Percentiles rank a stretch among this genome's conserved stretches.
These are phyloP conservation scores for Dynastes hyllus DNA, from an alignment of 2,888 invertebrate species.

Conservation along the genomic window DNA sequence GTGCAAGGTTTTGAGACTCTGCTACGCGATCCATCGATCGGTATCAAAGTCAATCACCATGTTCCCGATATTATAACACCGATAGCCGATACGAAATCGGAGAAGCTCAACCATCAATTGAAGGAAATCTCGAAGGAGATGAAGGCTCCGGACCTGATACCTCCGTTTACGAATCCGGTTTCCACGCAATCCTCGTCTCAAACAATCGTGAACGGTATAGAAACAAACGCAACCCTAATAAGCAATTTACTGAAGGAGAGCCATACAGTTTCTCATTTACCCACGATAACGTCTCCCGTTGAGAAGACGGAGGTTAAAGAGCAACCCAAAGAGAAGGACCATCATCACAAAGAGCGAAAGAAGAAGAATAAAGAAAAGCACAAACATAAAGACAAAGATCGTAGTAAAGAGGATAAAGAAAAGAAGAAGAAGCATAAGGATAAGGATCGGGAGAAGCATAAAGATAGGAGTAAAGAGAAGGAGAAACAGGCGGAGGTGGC, in stretches of 20 bases:
- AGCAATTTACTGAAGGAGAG: constrained; percentile 81
- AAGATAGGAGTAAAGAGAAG: constrained; percentile 62
- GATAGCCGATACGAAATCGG: constrained; percentile 59
- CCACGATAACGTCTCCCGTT: constrained; percentile 54
- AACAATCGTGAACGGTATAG: constrained; percentile 77
- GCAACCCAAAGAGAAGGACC: constrained; percentile 62
- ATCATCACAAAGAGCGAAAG: constrained; percentile 68
- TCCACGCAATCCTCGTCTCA: constrained; percentile 50
- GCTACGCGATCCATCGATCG: constrained; percentile 73
- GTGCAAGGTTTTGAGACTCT: constrained; percentile 78
- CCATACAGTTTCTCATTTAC: constrained; percentile 61
- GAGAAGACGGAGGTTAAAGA: constrained; percentile 63
- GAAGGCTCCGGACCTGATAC: constrained; percentile 70
- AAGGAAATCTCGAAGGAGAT: constrained; percentile 68
- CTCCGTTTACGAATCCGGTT: constrained; percentile 64
- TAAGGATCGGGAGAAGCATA: constrained; percentile 73
- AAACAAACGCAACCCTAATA: constrained; percentile 82
- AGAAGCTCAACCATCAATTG: constrained; percentile 52
- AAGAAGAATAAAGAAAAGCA: constrained; percentile 87
- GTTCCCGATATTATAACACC: constrained; percentile 65
- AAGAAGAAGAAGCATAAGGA: constrained; percentile 86
- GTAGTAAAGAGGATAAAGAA: constrained; percentile 76
- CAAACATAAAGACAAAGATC: constrained; percentile 84
- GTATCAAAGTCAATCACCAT: constrained; percentile 64
- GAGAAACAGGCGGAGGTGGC: constrained; percentile 53